phyloP scores from a whole-genome alignment of 1,140 invertebrate genomes.

The Aphis gossypii region DNA sequence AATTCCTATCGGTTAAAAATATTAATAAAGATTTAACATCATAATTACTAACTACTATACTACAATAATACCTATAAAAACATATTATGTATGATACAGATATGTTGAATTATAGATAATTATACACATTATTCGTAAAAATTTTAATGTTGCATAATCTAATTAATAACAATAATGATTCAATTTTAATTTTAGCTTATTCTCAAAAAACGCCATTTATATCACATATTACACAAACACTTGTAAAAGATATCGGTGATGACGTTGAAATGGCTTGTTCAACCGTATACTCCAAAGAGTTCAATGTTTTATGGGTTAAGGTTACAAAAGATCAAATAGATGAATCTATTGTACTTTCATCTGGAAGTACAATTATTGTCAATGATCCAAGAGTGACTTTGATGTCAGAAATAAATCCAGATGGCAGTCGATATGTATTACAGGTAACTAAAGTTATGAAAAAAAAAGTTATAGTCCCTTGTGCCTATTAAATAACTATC shows the following conservation, averaged over 20 bases:
- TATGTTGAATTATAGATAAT: too few relatives aligned
- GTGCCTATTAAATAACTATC: too few relatives aligned
- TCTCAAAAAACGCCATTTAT: constrained; percentile 87
- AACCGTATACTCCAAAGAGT: constrained; percentile 86
- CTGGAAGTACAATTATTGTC: constrained; percentile 81
- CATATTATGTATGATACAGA: too few relatives aligned
- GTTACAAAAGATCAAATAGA: constrained; percentile 65
- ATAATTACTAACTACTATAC: too few relatives aligned
- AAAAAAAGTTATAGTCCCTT: neutral
- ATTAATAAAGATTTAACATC: too few relatives aligned
- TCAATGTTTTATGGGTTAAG: constrained; percentile 85
- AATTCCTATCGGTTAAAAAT: too few relatives aligned
- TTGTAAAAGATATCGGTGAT: constrained; percentile 89
- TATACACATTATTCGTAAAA: too few relatives aligned
- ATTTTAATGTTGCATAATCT: too few relatives aligned
- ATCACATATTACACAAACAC: constrained; percentile 88
- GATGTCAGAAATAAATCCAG: constrained; percentile 73
- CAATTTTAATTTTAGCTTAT: constrained; percentile 4
- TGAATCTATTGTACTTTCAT: constrained; percentile 77
- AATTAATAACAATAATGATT: neutral
- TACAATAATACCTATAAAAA: too few relatives aligned
- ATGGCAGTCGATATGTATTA: constrained; percentile 78
- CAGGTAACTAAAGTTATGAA: constrained; percentile 67
- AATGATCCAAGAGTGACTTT: constrained; percentile 86
- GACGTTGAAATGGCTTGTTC: constrained; percentile 87